Conservation (phyloP, 2,888 invertebrate species). For the Proisotoma minuta region DNA sequence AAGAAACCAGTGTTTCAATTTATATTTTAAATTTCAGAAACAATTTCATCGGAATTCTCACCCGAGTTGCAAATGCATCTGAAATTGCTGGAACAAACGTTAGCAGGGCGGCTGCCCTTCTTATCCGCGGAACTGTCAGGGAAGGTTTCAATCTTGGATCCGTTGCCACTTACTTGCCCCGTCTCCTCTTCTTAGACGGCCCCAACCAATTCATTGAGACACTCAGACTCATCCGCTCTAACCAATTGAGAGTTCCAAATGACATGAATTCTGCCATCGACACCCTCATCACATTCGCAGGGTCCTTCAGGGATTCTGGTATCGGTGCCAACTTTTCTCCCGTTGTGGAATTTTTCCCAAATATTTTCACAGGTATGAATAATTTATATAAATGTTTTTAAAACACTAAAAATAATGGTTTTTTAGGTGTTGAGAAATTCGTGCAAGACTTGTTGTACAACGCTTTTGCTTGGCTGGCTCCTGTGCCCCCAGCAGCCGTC, state of each 20-base stretch:
- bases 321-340: slow-evolving; percentile 36
- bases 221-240: slow-evolving; percentile 35
- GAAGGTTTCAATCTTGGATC: slow-evolving; percentile 27
- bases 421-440: slow-evolving; percentile 31
- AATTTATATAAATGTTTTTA: no score
- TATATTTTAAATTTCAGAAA: no score
- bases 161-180: slow-evolving; percentile 34
- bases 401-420: no score
- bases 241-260: slow-evolving; percentile 38
- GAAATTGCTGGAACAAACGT: slow-evolving; percentile 35
- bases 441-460: slow-evolving; percentile 16
- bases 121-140: slow-evolving; percentile 31
- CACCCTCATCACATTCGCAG: slow-evolving; percentile 41
- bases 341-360: slow-evolving; percentile 37
- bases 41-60: slow-evolving; percentile 5
- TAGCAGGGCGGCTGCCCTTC: slow-evolving; percentile 29
- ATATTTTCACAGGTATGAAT: slow-evolving; percentile 37
- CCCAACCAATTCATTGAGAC: slow-evolving; percentile 43
- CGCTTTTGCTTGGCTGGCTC: slow-evolving; percentile 23
- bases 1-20: no score
- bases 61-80: slow-evolving; percentile 37
- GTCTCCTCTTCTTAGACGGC: slow-evolving; percentile 42
- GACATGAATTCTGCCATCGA: slow-evolving; percentile 41
- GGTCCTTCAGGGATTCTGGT: slow-evolving; percentile 28
- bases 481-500: slow-evolving; percentile 13